Evolutionary conservation across 2,888 invertebrate species (phyloP).

Genomic region (Dryobota labecula): DNA sequence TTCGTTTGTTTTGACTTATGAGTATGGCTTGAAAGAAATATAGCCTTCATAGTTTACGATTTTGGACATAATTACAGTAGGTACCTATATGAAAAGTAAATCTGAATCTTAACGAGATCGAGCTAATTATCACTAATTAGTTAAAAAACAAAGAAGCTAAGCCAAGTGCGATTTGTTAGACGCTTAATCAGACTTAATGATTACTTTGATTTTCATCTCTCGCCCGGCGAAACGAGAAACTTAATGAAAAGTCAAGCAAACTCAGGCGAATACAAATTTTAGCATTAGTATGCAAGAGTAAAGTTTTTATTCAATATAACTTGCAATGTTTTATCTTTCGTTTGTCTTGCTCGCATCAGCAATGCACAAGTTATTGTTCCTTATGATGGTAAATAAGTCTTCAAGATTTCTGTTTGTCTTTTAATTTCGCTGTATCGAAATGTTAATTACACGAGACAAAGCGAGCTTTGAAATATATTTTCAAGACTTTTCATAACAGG

Average conservation of each 20-base stretch:
- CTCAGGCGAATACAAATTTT: slow-evolving; percentile 89
- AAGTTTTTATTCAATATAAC: slow-evolving; percentile 90
- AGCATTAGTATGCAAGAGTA: slow-evolving; percentile 89
- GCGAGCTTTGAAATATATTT: slow-evolving; percentile 32
- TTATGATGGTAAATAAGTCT: slow-evolving; percentile 73
- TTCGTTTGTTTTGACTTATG: slow-evolving; percentile 27
- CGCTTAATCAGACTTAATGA: slow-evolving; percentile 86
- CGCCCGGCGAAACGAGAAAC: slow-evolving; percentile 84
- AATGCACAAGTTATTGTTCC: slow-evolving; percentile 80
- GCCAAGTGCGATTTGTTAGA: slow-evolving; percentile 78
- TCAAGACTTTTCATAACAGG: slow-evolving; percentile 2
- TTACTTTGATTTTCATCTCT: slow-evolving; percentile 88
- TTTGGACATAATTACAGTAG: background rate
- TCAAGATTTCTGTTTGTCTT: slow-evolving; percentile 67
- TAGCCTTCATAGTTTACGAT: background rate
- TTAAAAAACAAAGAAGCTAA: slow-evolving; percentile 75
- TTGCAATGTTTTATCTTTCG: slow-evolving; percentile 86
- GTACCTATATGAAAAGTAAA: slow-evolving; percentile 3
- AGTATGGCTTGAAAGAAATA: background rate
- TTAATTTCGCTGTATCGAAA: slow-evolving; percentile 57
- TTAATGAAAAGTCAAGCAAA: slow-evolving; percentile 89
- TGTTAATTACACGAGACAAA: slow-evolving; percentile 35
- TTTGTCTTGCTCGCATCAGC: slow-evolving; percentile 84
- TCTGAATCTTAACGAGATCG: slow-evolving; percentile 56
- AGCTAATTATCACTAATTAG: slow-evolving; percentile 73